These are phyloP conservation scores for Gobio gobio DNA, from an alignment of 2,113 vertebrate genomes.

Conservation along the genomic window DNA sequence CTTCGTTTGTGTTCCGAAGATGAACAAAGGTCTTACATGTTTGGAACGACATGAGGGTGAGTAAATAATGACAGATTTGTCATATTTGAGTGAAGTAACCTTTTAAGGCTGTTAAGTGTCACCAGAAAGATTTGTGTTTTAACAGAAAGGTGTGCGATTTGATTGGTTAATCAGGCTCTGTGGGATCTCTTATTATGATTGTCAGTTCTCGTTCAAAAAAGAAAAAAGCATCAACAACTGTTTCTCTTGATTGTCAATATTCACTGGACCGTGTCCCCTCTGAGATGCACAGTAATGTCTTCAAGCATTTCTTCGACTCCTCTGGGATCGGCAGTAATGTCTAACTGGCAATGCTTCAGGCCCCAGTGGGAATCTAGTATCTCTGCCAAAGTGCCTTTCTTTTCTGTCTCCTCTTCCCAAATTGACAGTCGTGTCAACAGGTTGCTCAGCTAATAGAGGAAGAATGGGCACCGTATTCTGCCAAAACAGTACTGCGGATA, in stretches of 20 bases:
- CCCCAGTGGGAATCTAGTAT: conserved; percentile 49
- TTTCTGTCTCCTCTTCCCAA: conserved; percentile 40
- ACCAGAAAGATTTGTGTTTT: not conserved
- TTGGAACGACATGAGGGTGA: too few species aligned
- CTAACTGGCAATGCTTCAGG: conserved; percentile 40
- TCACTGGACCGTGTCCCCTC: conserved; percentile 60
- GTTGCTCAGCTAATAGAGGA: conserved; percentile 36
- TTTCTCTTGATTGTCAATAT: conserved; percentile 62
- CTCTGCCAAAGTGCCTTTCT: conserved; percentile 48
- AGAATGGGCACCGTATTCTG: not conserved
- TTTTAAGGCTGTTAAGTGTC: not conserved
- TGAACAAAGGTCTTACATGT: too few species aligned
- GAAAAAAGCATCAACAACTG: conserved; percentile 9
- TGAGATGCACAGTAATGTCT: conserved; percentile 54
- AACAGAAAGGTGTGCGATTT: not conserved
- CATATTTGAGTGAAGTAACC: too few species aligned
- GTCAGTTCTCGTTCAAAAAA: conserved; percentile 30
- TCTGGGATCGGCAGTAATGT: conserved; percentile 50
- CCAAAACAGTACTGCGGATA: not conserved
- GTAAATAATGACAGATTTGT: too few species aligned
- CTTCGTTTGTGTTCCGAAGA: too few species aligned
- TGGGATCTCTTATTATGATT: conserved; percentile 13
- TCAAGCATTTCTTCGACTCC: conserved; percentile 41
- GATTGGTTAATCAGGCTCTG: conserved; percentile 34
- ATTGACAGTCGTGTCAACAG: conserved; percentile 51